These are phyloP conservation scores for Drosophila suboccidentalis DNA, from an alignment of 2,888 invertebrate species.

Conservation along the genomic window DNA sequence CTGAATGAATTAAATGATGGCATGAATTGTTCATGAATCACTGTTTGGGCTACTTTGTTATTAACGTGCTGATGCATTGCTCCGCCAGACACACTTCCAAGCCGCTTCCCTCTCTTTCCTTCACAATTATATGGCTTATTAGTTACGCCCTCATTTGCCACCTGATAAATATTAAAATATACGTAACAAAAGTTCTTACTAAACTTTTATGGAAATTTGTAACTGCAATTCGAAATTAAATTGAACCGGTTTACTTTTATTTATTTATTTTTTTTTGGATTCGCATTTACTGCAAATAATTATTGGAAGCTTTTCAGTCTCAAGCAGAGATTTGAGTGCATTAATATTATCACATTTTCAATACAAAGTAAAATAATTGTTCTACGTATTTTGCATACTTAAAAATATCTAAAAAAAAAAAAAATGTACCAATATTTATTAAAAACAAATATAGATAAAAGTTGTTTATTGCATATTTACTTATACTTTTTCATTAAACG, in stretches of 20 bases:
- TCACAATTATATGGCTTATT: constrained; percentile 2
- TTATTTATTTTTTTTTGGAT: neutral
- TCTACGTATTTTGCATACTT: neutral
- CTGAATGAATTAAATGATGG: constrained; percentile 19
- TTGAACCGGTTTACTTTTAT: constrained; percentile 8
- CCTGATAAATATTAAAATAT: neutral
- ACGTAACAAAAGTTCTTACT: neutral
- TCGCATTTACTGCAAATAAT: neutral
- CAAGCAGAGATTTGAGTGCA: neutral
- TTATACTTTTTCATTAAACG: too few species aligned
- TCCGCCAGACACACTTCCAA: neutral
- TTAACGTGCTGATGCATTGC: constrained; percentile 1
- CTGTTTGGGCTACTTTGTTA: constrained; percentile 8
- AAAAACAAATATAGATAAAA: too few species aligned
- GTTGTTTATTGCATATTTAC: too few species aligned
- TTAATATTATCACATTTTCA: neutral
- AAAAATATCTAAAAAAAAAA: too few species aligned
- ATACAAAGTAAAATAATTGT: neutral
- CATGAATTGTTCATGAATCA: constrained; percentile 35
- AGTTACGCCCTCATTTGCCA: constrained; percentile 5
- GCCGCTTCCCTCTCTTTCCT: neutral
- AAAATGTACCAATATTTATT: too few species aligned
- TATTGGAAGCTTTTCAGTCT: constrained; percentile 1
- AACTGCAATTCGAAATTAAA: neutral
- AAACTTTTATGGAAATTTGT: neutral